Percentiles rank a stretch among this genome's conserved stretches.
Conservation (phyloP, 2,797 vertebrate species). For the Parauchenoglanis punctatus region DNA sequence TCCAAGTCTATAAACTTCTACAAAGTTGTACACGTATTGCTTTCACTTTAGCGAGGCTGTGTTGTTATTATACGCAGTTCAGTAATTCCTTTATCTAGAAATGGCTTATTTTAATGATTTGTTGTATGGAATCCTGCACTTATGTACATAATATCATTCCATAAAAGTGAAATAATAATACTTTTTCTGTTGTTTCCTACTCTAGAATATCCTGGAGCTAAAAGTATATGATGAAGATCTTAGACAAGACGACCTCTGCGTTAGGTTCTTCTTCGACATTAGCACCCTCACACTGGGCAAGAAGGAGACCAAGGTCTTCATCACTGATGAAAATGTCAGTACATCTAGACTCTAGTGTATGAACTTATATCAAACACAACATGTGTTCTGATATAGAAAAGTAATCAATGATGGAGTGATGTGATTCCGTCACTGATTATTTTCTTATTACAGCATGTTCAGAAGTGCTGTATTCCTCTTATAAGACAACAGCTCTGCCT, state of each 20-base stretch:
- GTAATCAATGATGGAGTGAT: not conserved
- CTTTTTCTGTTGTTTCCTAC: not conserved
- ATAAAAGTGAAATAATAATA: not conserved
- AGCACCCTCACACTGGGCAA: constrained; percentile 72
- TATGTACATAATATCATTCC: not conserved
- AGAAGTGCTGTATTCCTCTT: not conserved
- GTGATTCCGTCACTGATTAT: not conserved
- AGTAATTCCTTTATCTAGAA: not conserved
- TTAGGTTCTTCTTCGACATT: constrained; percentile 77
- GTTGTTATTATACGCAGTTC: not conserved
- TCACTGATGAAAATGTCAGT: constrained; percentile 68
- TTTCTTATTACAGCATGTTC: not conserved
- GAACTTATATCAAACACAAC: not conserved
- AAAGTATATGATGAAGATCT: constrained; percentile 82
- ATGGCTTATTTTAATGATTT: not conserved
- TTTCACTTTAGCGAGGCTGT: not conserved
- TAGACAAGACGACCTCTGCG: constrained; percentile 73
- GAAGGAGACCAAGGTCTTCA: constrained; percentile 73
- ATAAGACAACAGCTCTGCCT: not conserved
- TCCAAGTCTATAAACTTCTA: not conserved
- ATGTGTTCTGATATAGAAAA: not conserved
- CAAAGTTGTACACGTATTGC: not conserved
- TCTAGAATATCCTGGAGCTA: constrained; percentile 82
- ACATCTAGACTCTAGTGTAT: not conserved
- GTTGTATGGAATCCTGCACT: not conserved